These are phyloP conservation scores for Drosophila demipolita DNA, from an alignment of 2,888 invertebrate species.

Conservation along the genomic window DNA sequence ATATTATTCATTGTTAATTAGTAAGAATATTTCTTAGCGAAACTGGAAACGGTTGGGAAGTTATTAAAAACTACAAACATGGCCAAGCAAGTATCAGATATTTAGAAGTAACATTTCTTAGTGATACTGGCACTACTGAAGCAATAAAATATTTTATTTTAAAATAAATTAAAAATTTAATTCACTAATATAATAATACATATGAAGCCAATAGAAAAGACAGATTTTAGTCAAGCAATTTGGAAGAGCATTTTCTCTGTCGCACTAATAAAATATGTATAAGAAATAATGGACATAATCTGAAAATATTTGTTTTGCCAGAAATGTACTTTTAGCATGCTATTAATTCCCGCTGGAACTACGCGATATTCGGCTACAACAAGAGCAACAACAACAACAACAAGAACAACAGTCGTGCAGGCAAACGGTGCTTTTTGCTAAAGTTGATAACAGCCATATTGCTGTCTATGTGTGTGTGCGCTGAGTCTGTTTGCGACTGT, in stretches of 20 bases:
- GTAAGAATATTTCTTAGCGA: too few species aligned
- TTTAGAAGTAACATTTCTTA: not conserved
- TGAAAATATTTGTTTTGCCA: not conserved
- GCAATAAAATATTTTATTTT: not conserved
- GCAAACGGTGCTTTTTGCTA: constrained; percentile 72
- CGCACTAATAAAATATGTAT: not conserved
- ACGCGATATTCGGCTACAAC: constrained; percentile 30
- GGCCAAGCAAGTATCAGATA: too few species aligned
- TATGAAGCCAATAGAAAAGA: too few species aligned
- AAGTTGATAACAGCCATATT: constrained; percentile 78
- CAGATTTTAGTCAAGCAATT: too few species aligned
- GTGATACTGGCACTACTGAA: not conserved
- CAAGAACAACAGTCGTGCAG: constrained; percentile 30
- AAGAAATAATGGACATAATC: not conserved
- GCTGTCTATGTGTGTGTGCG: constrained; percentile 52
- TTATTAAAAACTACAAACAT: not conserved
- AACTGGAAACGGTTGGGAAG: not conserved
- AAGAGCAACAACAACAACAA: constrained; percentile 23
- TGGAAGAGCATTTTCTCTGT: too few species aligned
- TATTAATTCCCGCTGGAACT: constrained; percentile 24
- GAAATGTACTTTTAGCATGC: not conserved
- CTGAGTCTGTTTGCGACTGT: constrained; percentile 14
- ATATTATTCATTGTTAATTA: too few species aligned
- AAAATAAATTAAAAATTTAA: not conserved
- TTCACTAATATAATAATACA: too few species aligned